A percentile compares a stretch with the other conserved stretches of the same genome.
Evolutionary conservation across 1,140 invertebrate species (phyloP).

Genomic region (Amyelois transitella): DNA sequence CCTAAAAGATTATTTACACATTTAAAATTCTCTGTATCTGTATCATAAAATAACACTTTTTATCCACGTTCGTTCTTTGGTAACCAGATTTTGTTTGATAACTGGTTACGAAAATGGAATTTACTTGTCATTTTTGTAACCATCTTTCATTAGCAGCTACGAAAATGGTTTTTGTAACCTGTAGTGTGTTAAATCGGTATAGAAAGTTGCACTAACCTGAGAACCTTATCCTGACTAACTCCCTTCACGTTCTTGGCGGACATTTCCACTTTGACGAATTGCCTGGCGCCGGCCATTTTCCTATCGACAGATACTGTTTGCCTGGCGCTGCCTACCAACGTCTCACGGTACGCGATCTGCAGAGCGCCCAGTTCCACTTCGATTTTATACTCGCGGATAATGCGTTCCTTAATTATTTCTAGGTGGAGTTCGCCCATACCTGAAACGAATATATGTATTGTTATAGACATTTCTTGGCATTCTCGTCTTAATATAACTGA

Average conservation of each 20-base stretch:
- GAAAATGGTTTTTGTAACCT: no score
- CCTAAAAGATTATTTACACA: no score
- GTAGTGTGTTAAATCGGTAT: no score
- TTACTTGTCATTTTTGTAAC: no score
- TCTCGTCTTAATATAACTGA: no score
- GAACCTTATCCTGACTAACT: slow-evolving; percentile 38
- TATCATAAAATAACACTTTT: no score
- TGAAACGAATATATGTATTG: slow-evolving; percentile 20
- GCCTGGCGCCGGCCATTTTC: slow-evolving; percentile 77
- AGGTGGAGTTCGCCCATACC: slow-evolving; percentile 98
- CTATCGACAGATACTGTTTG: slow-evolving; percentile 78
- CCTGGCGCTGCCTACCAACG: slow-evolving; percentile 72
- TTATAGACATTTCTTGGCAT: no score
- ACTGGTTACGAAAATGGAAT: no score
- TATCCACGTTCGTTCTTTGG: no score
- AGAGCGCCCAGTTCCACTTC: slow-evolving; percentile 94
- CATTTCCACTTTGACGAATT: slow-evolving; percentile 76
- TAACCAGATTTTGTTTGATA: no score
- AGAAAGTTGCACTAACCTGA: slow-evolving; percentile 34
- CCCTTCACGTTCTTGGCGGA: slow-evolving; percentile 71
- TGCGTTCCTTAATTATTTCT: slow-evolving; percentile 93
- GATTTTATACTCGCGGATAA: slow-evolving; percentile 92
- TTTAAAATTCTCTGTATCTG: no score
- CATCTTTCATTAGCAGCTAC: no score
- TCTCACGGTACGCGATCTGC: slow-evolving; percentile 96